phyloP scores from a whole-genome alignment of 2,797 vertebrate genomes.

The Streptopelia turtur region DNA sequence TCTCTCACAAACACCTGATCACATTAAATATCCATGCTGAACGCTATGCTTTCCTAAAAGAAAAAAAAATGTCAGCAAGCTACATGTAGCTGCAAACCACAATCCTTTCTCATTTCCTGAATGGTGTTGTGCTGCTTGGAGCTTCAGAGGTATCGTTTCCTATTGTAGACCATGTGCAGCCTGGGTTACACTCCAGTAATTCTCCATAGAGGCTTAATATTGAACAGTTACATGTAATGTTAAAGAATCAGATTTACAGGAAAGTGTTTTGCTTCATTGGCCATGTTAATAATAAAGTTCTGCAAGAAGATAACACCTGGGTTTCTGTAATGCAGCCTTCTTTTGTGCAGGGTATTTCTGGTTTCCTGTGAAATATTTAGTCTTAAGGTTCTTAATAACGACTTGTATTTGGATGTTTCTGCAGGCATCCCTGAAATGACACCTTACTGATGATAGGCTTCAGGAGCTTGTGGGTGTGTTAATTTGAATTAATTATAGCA shows the following conservation, averaged over 20 bases:
- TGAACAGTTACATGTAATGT: neutral
- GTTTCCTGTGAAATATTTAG: neutral
- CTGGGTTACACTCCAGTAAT: neutral
- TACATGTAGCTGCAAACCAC: neutral
- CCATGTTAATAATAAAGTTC: neutral
- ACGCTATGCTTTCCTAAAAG: neutral
- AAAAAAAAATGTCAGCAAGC: neutral
- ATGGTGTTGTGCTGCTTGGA: neutral
- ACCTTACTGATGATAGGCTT: slow-evolving; percentile 2
- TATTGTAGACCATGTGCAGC: neutral
- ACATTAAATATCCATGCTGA: neutral
- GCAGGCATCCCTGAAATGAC: neutral
- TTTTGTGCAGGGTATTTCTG: neutral
- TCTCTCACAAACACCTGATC: neutral
- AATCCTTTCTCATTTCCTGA: slow-evolving; percentile 15
- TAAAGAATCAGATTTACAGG: neutral
- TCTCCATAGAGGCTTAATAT: neutral
- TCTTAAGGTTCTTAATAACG: neutral
- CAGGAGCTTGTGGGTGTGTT: neutral
- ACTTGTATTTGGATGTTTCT: slow-evolving; percentile 9
- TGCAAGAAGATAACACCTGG: neutral
- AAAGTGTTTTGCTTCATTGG: neutral
- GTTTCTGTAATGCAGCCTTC: neutral
- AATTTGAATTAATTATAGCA: slow-evolving; percentile 60
- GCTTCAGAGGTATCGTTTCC: neutral